Conservation (phyloP, 2,888 invertebrate species). For the Oscheius sp. region DNA sequence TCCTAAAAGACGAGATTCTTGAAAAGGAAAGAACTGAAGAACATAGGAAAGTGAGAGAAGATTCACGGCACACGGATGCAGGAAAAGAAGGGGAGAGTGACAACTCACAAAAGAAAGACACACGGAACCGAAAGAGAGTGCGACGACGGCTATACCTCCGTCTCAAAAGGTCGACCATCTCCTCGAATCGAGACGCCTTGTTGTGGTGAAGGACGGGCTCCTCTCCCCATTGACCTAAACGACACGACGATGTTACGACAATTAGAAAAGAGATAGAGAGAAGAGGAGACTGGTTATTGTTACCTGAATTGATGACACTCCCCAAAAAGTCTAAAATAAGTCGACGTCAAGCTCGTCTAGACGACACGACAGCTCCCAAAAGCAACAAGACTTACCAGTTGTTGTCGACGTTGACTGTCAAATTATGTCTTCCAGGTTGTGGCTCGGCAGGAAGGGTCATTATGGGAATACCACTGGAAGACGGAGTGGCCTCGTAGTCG, state of each 20-base stretch:
- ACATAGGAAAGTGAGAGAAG: slow-evolving; percentile 21
- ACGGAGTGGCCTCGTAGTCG: slow-evolving; percentile 24
- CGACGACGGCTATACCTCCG: slow-evolving; percentile 35
- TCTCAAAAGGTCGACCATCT: slow-evolving; percentile 39
- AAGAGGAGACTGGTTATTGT: neutral
- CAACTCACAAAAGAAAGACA: slow-evolving; percentile 13
- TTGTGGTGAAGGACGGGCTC: slow-evolving; percentile 30
- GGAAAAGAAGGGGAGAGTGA: no score
- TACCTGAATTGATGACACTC: neutral
- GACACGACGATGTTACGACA: slow-evolving; percentile 5
- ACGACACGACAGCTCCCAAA: no score
- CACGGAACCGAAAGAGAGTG: neutral
- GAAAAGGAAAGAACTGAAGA: neutral
- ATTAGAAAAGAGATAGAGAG: slow-evolving; percentile 9
- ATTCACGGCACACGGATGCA: neutral
- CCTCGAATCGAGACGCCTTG: slow-evolving; percentile 45
- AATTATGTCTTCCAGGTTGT: slow-evolving; percentile 17
- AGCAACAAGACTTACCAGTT: slow-evolving; percentile 25
- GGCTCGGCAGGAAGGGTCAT: slow-evolving; percentile 37
- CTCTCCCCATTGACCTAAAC: slow-evolving; percentile 24
- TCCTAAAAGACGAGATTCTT: slow-evolving; percentile 10
- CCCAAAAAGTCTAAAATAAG: neutral
- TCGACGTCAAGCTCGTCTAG: no score
- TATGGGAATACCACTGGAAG: slow-evolving; percentile 33
- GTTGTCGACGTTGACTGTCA: slow-evolving; percentile 32